phyloP scores from a whole-genome alignment of 2,113 vertebrate species.

The Neogobius melanostomus region DNA sequence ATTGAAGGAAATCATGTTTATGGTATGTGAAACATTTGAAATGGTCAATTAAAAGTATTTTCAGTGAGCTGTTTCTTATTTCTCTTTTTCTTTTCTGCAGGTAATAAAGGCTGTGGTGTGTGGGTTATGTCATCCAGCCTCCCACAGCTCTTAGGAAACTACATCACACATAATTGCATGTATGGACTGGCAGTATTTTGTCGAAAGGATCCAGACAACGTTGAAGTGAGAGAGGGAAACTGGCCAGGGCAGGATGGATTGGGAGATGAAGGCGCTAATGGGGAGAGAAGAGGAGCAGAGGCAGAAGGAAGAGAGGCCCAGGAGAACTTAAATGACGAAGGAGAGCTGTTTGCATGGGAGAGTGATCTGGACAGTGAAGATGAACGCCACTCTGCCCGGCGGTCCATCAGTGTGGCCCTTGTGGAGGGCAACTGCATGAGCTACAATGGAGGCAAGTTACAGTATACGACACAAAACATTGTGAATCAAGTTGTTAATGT shows the following conservation, averaged over 20 bases:
- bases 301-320: constrained; percentile 74
- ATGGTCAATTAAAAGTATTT: too few species aligned
- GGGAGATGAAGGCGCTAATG: constrained; percentile 52
- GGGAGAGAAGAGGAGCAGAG: constrained; percentile 66
- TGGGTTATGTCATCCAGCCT: constrained; percentile 92
- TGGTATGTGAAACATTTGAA: constrained; percentile 70
- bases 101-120: constrained; percentile 88
- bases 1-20: constrained; percentile 90
- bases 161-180: constrained; percentile 86
- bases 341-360: constrained; percentile 83
- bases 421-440: constrained; percentile 88
- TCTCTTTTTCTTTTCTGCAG: constrained; percentile 54
- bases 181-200: constrained; percentile 88
- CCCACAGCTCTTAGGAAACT: constrained; percentile 84
- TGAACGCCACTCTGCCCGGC: constrained; percentile 73
- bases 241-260: constrained; percentile 72
- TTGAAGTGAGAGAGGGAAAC: constrained; percentile 69
- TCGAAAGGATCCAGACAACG: constrained; percentile 78
- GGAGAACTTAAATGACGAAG: constrained; percentile 87
- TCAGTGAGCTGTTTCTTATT: too few species aligned
- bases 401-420: constrained; percentile 80
- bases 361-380: constrained; percentile 86
- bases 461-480: background rate
- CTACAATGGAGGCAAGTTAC: constrained; percentile 80
- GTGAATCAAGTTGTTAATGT: background rate